These are phyloP conservation scores for Cephus sareptanus DNA, from an alignment of 2,888 invertebrate species.

Conservation along the genomic window DNA sequence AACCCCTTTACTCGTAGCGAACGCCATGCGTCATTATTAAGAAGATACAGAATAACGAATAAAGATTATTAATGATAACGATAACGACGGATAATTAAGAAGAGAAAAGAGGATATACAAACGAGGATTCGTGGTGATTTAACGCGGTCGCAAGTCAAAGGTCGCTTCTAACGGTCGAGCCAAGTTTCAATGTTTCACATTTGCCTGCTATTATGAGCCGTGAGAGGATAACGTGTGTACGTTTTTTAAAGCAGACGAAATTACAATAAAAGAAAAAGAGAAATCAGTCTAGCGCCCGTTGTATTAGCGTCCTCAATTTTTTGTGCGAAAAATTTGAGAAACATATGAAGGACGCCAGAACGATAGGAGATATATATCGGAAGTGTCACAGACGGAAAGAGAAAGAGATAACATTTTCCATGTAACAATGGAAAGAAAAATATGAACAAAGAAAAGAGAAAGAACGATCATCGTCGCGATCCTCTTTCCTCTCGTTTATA, in stretches of 20 bases:
- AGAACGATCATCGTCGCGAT: background rate
- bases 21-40: slow-evolving; percentile 21
- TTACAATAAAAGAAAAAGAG: too few species aligned
- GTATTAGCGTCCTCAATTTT: background rate
- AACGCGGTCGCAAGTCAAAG: background rate
- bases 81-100: background rate
- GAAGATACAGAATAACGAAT: background rate
- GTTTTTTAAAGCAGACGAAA: background rate
- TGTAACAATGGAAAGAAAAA: background rate
- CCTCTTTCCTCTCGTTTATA: background rate
- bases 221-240: background rate
- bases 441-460: background rate
- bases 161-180: background rate
- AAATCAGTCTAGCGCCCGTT: too few species aligned
- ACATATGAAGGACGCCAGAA: background rate
- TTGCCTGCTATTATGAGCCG: background rate
- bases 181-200: background rate
- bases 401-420: background rate
- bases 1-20: slow-evolving; percentile 21
- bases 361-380: background rate
- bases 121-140: background rate
- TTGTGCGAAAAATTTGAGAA: background rate
- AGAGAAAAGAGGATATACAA: background rate
- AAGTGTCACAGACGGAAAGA: background rate
- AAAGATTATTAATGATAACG: background rate